Evolutionary conservation across 2,797 vertebrate species (phyloP).

Genomic region (Trachurus trachurus): DNA sequence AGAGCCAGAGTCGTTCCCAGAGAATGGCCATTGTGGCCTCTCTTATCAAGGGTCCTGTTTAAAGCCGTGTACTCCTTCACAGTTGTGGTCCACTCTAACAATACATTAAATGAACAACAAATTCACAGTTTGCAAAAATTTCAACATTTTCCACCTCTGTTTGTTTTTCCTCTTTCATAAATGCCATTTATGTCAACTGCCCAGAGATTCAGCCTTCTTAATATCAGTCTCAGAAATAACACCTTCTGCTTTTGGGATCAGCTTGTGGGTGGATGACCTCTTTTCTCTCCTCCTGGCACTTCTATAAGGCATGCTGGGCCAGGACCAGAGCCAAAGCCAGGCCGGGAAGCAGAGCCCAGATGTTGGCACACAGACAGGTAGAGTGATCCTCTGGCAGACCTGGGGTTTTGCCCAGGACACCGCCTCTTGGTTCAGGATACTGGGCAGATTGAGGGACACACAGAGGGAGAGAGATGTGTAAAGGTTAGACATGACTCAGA

Average conservation of each 20-base stretch:
- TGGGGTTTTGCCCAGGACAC: slow-evolving; percentile 56
- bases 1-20: slow-evolving; percentile 44
- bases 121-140: slow-evolving; percentile 68
- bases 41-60: slow-evolving; percentile 52
- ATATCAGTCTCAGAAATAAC: slow-evolving; percentile 78
- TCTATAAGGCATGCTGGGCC: slow-evolving; percentile 82
- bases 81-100: slow-evolving; percentile 61
- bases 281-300: slow-evolving; percentile 74
- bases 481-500: slow-evolving; percentile 81
- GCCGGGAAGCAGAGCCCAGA: slow-evolving; percentile 78
- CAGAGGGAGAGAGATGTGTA: slow-evolving; percentile 64
- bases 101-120: slow-evolving; percentile 75
- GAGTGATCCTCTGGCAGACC: slow-evolving; percentile 72
- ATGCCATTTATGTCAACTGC: slow-evolving; percentile 65
- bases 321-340: slow-evolving; percentile 79
- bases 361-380: slow-evolving; percentile 71
- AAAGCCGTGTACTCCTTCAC: slow-evolving; percentile 64
- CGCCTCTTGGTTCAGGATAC: slow-evolving; percentile 67
- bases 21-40: slow-evolving; percentile 37
- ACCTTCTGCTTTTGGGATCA: slow-evolving; percentile 82
- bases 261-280: slow-evolving; percentile 82
- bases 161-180: slow-evolving; percentile 61
- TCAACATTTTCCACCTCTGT: slow-evolving; percentile 47
- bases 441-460: slow-evolving; percentile 71
- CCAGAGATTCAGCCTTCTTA: slow-evolving; percentile 71